Percentiles rank a stretch among this genome's conserved stretches.
Conservation (phyloP, 2,888 invertebrate genomes). For the Cephus rjabovi region DNA sequence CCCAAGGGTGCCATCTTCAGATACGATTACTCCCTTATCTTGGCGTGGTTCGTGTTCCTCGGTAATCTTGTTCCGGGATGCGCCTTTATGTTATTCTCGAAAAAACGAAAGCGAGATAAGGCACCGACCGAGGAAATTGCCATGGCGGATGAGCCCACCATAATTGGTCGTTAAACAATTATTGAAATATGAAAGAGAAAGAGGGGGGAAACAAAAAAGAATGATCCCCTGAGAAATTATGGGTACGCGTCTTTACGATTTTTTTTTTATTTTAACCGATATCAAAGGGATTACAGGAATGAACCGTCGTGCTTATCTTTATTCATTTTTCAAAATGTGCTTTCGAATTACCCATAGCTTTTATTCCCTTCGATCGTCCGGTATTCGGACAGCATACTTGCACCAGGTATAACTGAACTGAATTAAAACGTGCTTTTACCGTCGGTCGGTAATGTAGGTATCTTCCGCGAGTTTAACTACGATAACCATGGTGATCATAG, state of each 20-base stretch:
- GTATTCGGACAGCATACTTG: background rate
- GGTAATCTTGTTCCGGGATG: constrained; percentile 77
- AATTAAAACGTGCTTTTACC: background rate
- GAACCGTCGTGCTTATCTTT: no score
- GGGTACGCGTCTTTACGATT: background rate
- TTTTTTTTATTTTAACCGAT: background rate
- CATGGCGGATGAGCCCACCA: constrained; percentile 87
- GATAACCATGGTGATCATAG: background rate
- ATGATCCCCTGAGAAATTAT: background rate
- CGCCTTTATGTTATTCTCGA: constrained; percentile 83
- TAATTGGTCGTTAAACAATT: constrained; percentile 69
- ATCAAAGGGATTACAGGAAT: background rate
- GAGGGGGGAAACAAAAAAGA: background rate
- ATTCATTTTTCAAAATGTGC: background rate
- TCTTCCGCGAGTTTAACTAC: background rate
- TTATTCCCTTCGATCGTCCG: background rate
- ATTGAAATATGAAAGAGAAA: background rate
- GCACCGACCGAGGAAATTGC: constrained; percentile 86
- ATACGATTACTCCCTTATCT: constrained; percentile 79
- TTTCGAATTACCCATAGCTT: background rate
- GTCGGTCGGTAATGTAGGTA: background rate
- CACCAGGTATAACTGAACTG: background rate
- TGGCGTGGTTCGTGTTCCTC: constrained; percentile 84
- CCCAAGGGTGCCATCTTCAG: constrained; percentile 75
- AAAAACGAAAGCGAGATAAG: constrained; percentile 86